Conservation (phyloP, 2,888 invertebrate genomes). For the Camponotus fellah region DNA sequence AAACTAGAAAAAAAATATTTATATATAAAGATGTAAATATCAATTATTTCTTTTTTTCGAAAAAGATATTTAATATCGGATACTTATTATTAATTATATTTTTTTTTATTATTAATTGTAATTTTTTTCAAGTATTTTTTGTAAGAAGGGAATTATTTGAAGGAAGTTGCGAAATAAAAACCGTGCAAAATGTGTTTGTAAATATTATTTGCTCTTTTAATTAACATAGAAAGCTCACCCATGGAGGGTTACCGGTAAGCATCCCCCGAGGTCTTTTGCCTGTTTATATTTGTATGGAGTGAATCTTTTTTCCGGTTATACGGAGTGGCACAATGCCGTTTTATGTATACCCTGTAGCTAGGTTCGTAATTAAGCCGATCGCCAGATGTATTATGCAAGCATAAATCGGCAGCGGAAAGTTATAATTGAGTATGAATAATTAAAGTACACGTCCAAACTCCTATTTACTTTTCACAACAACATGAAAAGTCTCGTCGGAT, state of each 20-base stretch:
- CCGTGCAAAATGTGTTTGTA: slow-evolving; percentile 22
- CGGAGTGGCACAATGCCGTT: slow-evolving; percentile 59
- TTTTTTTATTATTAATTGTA: neutral
- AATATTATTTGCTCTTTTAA: slow-evolving; percentile 58
- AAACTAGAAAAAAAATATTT: no score
- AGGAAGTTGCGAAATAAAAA: slow-evolving; percentile 13
- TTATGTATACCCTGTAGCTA: slow-evolving; percentile 58
- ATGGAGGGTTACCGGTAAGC: slow-evolving; percentile 33
- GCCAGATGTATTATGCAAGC: slow-evolving; percentile 68
- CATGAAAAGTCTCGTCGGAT: slow-evolving; percentile 30
- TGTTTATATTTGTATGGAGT: slow-evolving; percentile 63
- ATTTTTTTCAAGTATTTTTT: neutral
- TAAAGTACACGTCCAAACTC: slow-evolving; percentile 51
- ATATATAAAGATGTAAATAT: neutral
- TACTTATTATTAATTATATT: neutral
- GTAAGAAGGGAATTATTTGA: slow-evolving; percentile 12
- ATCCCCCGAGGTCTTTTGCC: slow-evolving; percentile 45
- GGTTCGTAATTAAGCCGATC: slow-evolving; percentile 59
- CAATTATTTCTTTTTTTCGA: neutral
- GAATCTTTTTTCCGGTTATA: slow-evolving; percentile 47
- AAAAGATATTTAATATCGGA: neutral
- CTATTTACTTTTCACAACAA: slow-evolving; percentile 41
- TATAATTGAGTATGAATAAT: slow-evolving; percentile 75
- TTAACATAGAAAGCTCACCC: slow-evolving; percentile 52
- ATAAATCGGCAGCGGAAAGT: slow-evolving; percentile 62